Conservation (phyloP, 2,797 vertebrate species). For the Diplodus sargus region DNA sequence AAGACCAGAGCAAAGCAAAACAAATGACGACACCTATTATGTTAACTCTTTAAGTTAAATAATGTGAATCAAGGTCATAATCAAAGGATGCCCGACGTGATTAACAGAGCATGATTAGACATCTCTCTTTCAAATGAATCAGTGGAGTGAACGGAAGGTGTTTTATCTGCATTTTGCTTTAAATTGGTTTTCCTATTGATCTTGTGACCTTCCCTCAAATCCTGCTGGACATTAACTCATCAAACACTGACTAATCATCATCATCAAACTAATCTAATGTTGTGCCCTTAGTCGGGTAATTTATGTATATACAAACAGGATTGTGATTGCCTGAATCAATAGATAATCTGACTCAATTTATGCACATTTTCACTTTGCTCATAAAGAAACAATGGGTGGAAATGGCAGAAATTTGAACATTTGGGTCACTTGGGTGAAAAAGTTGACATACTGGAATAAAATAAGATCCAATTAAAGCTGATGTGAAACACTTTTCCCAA, state of each 20-base stretch:
- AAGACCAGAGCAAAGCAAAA: conserved; percentile 36
- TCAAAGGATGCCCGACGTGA: conserved; percentile 24
- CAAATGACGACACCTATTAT: conserved; percentile 37
- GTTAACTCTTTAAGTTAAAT: conserved; percentile 38
- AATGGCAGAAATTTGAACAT: background rate
- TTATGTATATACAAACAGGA: background rate
- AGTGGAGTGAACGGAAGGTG: conserved; percentile 4
- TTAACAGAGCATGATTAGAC: conserved; percentile 26
- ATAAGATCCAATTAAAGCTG: background rate
- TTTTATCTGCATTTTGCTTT: conserved; percentile 5
- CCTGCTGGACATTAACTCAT: background rate
- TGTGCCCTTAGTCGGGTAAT: background rate
- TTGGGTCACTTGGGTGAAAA: background rate
- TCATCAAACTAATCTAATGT: background rate
- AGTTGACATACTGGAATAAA: background rate
- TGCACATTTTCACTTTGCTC: background rate
- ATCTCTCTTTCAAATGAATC: conserved; percentile 17
- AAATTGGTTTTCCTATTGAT: background rate
- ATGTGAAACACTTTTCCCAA: background rate
- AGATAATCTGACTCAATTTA: background rate
- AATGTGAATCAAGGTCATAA: conserved; percentile 25
- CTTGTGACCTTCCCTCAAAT: background rate
- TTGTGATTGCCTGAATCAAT: background rate
- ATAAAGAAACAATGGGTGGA: background rate
- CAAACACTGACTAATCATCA: no score